phyloP scores from a whole-genome alignment of 2,113 vertebrate species.

The human region GRCh38 chr2:34487001-34487500 shows the following conservation, averaged over 20 bases:
- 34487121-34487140: neutral
- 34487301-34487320: neutral
- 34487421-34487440: neutral
- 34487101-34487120: neutral
- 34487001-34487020: neutral
- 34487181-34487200: neutral
- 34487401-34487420: neutral
- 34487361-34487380: neutral
- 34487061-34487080: neutral
- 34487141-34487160: neutral
- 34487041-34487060: rapidly evolving
- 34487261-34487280: neutral
- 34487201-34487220: neutral
- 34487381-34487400: neutral
- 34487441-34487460: neutral
- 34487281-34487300: neutral
- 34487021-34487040: neutral
- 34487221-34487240: neutral
- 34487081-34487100: neutral
- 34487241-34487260: neutral
- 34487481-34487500: neutral
- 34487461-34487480: neutral
- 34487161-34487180: neutral
- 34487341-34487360: neutral
- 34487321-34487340: neutral